These are phyloP conservation scores for Caenorhabditis macrosperma DNA, from an alignment of 2,888 invertebrate genomes.

Conservation along the genomic window DNA sequence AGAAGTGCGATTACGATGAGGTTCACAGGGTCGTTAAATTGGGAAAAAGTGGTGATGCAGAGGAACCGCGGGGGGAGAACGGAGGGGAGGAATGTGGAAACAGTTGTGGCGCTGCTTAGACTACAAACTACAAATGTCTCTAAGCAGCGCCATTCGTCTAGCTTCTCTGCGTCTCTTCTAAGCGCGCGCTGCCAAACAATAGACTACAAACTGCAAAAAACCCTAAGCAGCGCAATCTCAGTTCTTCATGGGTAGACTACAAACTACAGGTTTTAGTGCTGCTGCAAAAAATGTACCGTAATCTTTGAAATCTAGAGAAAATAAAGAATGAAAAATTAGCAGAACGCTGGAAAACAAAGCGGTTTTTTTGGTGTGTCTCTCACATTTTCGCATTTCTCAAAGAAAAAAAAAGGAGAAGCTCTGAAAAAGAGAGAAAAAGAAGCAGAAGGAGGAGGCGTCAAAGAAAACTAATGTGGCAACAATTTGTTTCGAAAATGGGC, in stretches of 20 bases:
- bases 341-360: neutral
- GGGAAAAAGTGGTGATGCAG: too few relatives aligned
- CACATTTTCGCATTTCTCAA: slow-evolving; percentile 8
- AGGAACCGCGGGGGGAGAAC: neutral
- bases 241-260: too few relatives aligned
- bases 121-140: too few relatives aligned
- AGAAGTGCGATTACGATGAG: too few relatives aligned
- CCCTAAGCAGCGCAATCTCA: too few relatives aligned
- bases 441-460: neutral
- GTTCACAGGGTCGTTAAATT: neutral
- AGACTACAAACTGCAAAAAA: neutral
- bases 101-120: neutral
- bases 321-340: neutral
- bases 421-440: neutral
- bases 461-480: slow-evolving; percentile 7
- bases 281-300: too few relatives aligned
- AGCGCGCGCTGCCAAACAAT: too few relatives aligned
- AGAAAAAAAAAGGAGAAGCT: neutral
- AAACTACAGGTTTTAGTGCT: too few relatives aligned
- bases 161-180: too few relatives aligned
- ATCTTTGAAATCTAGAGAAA: neutral
- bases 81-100: neutral
- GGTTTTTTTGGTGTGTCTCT: neutral
- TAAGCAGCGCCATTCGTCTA: too few relatives aligned
- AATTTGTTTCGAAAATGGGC: slow-evolving; percentile 15